A percentile compares a stretch with the other conserved stretches of the same genome.
Evolutionary conservation across 2,113 vertebrate genomes (phyloP).

Genomic region (Grus americana): DNA sequence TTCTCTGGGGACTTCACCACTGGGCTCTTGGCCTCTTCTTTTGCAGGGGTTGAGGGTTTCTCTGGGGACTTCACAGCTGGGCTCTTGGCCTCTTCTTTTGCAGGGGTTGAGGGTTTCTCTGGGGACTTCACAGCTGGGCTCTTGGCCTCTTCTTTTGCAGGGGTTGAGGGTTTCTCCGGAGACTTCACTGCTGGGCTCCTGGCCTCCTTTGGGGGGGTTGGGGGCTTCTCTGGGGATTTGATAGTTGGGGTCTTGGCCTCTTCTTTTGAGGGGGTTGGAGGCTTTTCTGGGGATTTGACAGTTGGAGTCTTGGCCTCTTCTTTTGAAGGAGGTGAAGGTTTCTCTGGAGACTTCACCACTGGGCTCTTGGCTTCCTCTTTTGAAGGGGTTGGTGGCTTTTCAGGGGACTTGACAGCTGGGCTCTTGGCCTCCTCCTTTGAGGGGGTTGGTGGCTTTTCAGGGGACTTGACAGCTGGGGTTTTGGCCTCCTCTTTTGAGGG

Average conservation of each 20-base stretch:
- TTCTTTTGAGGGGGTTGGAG: neutral
- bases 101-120: slow-evolving; percentile 21
- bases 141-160: slow-evolving; percentile 45
- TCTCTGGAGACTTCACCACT: slow-evolving; percentile 18
- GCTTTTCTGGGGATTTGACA: neutral
- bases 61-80: slow-evolving; percentile 42
- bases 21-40: neutral
- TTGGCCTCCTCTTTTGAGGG: slow-evolving; percentile 43
- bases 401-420: neutral
- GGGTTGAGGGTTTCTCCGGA: slow-evolving; percentile 41
- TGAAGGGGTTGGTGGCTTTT: slow-evolving; percentile 2
- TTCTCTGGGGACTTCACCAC: slow-evolving; percentile 10
- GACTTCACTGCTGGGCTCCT: slow-evolving; percentile 32
- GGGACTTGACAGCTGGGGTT: neutral
- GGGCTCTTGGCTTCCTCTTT: slow-evolving; percentile 55
- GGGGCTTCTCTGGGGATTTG: slow-evolving; percentile 54
- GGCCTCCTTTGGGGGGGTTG: neutral
- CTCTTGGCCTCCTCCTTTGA: slow-evolving; percentile 7
- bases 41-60: slow-evolving; percentile 33
- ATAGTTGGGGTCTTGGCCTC: neutral
- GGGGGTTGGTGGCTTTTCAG: slow-evolving; percentile 17
- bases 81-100: slow-evolving; percentile 42
- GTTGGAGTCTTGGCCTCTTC: slow-evolving; percentile 44
- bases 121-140: neutral
- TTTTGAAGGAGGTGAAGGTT: neutral